Base-by-base conservation (phyloP, 2,888 invertebrate genomes). In the Lysandra bellargus region DNA sequence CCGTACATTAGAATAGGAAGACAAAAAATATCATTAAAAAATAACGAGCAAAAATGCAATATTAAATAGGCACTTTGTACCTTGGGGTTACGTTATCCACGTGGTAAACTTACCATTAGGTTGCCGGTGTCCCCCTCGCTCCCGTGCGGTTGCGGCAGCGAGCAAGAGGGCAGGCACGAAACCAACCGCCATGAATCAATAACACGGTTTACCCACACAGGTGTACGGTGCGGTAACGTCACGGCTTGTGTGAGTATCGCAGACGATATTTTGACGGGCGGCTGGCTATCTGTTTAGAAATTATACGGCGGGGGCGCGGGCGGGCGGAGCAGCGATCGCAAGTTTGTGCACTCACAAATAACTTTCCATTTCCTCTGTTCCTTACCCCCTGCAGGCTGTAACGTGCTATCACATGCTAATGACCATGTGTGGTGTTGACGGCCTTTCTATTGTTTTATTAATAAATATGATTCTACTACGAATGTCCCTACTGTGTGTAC, bases 251-350 rank as follows among this genome's bases (percentile, higher is more conserved):
- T 82, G 81, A 83, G 82, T 84, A 83, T 84, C 85, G 89, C 88
- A 92, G 91, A 92, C 90, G 89, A 87, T 93, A 92, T 93, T 94
- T 93, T 93, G 93, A 92, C 92, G 93, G 91, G 89, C 89, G 88
- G 86, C 87, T 87, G 87, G 84, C 83, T 85, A 23, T 23, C 85
- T 89, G 89, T 92, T 92, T 91, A 91, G 91, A 88, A 89, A 90
- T 90, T 89, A 89, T 87, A 85, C 82, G 83, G 64, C 64, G 64
- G 14, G 33, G 83, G 84, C 84, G 82, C 30, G 23, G 75, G 75
- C 49, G 60, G 79, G 80, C 80, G 72, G 78, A 80, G 80, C 44
- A 74, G 80, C 81, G 81, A 82, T 76, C 80, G 80, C 80, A 81
- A 78, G 78, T 80, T 79, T 80, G 81, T 77, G 80, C 80, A 74